These are phyloP conservation scores for Solenopsis fugax DNA, from an alignment of 1,140 invertebrate genomes.

Conservation along the genomic window DNA sequence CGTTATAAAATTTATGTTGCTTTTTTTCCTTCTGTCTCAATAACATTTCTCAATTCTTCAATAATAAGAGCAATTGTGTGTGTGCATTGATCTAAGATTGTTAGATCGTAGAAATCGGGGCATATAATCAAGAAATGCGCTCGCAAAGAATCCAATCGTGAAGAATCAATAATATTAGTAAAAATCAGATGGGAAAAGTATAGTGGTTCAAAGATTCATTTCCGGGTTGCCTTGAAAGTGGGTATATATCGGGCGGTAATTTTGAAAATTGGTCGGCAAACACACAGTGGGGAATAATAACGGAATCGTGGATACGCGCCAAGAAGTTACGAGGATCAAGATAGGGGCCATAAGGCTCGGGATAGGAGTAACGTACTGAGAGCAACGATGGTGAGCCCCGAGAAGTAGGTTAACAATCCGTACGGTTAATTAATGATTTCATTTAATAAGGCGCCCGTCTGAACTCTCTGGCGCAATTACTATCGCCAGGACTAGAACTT, in stretches of 20 bases:
- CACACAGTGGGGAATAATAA: constrained; percentile 33
- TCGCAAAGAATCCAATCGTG: background rate
- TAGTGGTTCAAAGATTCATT: constrained; percentile 18
- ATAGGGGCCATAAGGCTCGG: constrained; percentile 27
- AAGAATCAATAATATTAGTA: background rate
- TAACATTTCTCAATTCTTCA: constrained; percentile 3
- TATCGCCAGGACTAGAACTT: constrained; percentile 26
- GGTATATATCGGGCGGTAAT: constrained; percentile 27
- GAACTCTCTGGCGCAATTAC: constrained; percentile 54
- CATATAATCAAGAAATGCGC: background rate
- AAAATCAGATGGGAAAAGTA: background rate
- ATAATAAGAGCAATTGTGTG: constrained; percentile 1
- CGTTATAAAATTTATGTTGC: background rate
- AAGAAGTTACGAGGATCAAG: constrained; percentile 34
- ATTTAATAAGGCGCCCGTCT: constrained; percentile 54
- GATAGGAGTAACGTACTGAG: constrained; percentile 24
- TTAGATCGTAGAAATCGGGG: constrained; percentile 1
- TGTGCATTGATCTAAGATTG: background rate
- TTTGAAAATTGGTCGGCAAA: constrained; percentile 50
- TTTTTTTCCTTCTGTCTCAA: background rate
- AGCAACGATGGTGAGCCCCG: background rate
- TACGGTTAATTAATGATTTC: constrained; percentile 65
- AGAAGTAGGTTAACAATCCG: constrained; percentile 64
- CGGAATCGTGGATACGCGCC: constrained; percentile 35
- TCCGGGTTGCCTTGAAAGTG: constrained; percentile 6